phyloP scores from a whole-genome alignment of 1,140 invertebrate genomes.

The Dendroctonus ponderosae region DNA sequence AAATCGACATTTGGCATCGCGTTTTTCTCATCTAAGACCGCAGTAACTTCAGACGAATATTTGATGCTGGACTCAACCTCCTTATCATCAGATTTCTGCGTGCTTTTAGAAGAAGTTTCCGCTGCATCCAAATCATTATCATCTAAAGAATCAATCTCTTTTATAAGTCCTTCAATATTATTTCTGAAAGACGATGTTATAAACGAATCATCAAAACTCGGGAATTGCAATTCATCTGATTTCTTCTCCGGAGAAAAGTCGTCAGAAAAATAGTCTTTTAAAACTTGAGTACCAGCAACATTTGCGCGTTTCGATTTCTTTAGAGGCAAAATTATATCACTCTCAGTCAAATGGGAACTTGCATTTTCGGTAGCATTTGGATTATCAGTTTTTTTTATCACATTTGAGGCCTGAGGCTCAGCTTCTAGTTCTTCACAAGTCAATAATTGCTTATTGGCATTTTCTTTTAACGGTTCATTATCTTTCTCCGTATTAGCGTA shows the following conservation, averaged over 20 bases:
- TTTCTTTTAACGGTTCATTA: not conserved
- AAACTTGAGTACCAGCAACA: conserved; percentile 4
- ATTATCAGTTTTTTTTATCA: too few species aligned
- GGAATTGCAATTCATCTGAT: conserved; percentile 8
- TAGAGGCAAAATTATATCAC: conserved; percentile 31
- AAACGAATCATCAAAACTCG: conserved; percentile 17
- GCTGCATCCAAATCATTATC: not conserved
- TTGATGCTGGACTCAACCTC: not conserved
- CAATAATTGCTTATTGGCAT: not conserved
- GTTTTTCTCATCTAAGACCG: too few species aligned
- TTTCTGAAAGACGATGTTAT: conserved; percentile 21
- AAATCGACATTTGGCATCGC: too few species aligned
- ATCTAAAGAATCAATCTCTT: conserved; percentile 14
- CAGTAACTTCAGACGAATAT: too few species aligned
- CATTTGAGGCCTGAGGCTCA: too few species aligned
- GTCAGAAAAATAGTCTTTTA: not conserved
- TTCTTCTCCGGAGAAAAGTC: not conserved
- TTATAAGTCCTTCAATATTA: conserved; percentile 18
- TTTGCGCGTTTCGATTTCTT: conserved; percentile 35
- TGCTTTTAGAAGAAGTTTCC: not conserved
- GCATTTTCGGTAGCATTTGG: too few species aligned
- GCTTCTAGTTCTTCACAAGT: not conserved
- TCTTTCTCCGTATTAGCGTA: conserved; percentile 4
- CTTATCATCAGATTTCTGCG: not conserved
- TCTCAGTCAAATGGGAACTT: not conserved